Percentiles rank a stretch among this genome's conserved stretches.
These are phyloP conservation scores for Hylomyscus alleni DNA, from an alignment of 2,797 vertebrate species.

Conservation along the genomic window DNA sequence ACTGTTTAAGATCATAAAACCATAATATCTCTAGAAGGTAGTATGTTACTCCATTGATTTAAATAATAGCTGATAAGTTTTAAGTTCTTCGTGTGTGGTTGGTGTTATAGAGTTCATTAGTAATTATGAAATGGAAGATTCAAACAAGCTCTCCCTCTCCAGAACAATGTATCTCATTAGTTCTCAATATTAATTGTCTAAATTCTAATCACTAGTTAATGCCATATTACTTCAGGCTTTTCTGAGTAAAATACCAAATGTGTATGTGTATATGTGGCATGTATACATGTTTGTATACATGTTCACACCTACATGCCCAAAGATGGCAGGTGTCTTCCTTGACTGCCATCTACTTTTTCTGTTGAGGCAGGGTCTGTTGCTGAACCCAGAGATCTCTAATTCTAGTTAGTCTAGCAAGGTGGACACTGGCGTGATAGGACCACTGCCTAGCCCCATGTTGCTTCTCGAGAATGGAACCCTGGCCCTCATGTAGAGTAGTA, in stretches of 20 bases:
- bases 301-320: not conserved
- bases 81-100: conserved; percentile 56
- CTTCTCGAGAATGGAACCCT: not conserved
- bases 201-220: conserved; percentile 49
- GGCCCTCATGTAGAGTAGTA: not conserved
- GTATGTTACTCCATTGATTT: conserved; percentile 53
- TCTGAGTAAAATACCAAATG: not conserved
- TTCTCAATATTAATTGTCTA: conserved; percentile 66
- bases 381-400: not conserved
- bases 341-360: not conserved
- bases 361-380: not conserved
- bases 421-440: not conserved
- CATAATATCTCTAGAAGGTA: conserved; percentile 26
- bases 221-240: not conserved
- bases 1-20: conserved; percentile 21
- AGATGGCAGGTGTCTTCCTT: not conserved
- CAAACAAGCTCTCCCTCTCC: conserved; percentile 10
- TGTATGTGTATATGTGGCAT: not conserved
- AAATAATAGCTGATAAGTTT: conserved; percentile 57
- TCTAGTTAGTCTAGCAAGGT: not conserved
- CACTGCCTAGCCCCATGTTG: not conserved
- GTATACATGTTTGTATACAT: not conserved
- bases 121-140: conserved; percentile 65
- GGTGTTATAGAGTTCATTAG: conserved; percentile 62
- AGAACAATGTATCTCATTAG: conserved; percentile 55